Conservation (phyloP, 2,888 invertebrate genomes). For the Zygogramma bicolorata region DNA sequence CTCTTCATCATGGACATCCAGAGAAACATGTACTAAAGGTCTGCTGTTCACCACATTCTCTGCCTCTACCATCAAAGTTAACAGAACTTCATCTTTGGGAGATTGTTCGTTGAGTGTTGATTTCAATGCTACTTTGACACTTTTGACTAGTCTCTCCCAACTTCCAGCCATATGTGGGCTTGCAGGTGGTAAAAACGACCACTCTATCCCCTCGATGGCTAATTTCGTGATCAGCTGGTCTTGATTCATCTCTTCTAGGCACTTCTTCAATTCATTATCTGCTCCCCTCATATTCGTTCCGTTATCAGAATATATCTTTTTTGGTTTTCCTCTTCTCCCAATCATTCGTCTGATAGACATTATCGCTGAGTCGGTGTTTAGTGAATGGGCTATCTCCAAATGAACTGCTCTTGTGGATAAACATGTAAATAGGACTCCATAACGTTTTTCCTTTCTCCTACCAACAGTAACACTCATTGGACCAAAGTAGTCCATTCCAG, state of each 20-base stretch:
- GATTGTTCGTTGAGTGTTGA: not conserved
- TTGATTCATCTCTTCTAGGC: not conserved
- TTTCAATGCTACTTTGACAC: not conserved
- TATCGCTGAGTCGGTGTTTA: not conserved
- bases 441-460: not conserved
- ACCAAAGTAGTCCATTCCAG: not conserved
- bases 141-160: not conserved
- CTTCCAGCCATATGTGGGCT: not conserved
- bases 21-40: not conserved
- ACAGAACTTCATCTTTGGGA: not conserved
- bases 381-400: not conserved
- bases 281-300: not conserved
- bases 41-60: not conserved
- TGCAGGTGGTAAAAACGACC: not conserved
- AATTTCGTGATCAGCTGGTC: not conserved
- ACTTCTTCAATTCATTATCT: not conserved
- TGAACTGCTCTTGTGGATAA: not conserved
- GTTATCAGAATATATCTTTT: not conserved
- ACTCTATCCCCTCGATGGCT: not conserved
- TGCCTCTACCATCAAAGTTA: not conserved
- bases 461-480: not conserved
- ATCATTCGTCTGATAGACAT: not conserved
- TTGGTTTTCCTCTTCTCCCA: not conserved
- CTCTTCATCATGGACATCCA: not conserved
- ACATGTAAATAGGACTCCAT: not conserved